Evolutionary conservation across 2,113 vertebrate species (phyloP), one percentile per base, ranked within the genome.

Genomic region (Lepisosteus oculatus): DNA sequence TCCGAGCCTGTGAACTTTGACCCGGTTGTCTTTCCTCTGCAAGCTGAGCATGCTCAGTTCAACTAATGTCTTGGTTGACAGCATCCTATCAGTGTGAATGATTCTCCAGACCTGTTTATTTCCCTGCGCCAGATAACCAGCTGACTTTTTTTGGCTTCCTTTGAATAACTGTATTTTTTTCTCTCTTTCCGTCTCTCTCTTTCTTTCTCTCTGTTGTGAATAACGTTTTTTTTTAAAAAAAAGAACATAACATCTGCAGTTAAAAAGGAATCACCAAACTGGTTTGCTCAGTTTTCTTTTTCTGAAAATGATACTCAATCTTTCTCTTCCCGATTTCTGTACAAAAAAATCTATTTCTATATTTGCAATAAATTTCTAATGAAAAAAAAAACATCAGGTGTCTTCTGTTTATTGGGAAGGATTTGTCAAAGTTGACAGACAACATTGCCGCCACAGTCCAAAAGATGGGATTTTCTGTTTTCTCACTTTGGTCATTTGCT

Each of bases 281-380:
- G 44, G 69, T 43, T 81, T 70, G 55, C 70, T 74, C 75, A 65
- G 61, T 47, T 70, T 76, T 76, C 85, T 69, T 83, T 81, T 86
- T 85, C 80, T 84, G 85, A 74, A 77, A 81, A 76, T 84, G 78
- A 85, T 81, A 80, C 85, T 77, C 43, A 80, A 74, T 65, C 68
- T 83, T 86, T 80, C 75, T 81, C 80, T 81, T 86, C 83, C 83
- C 79, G 47, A 83, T 88, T 90, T 91, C 87, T 92, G 88, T 89
- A 90, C 79, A 88, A 90, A 70, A 90, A 91, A 85, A 90, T 90
- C 88, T 83, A 90, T 91, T 92, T 92, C 85, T 92, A 92, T 92
- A 91, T 91, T 92, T 92, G 87, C 88, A 91, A 92, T 92, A 91
- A 88, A 91, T 91, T 91, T 92, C 73, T 88, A 85, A 84, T 81